Base-by-base conservation (phyloP, 1,140 invertebrate genomes). In the Drosophila ficusphila region DNA sequence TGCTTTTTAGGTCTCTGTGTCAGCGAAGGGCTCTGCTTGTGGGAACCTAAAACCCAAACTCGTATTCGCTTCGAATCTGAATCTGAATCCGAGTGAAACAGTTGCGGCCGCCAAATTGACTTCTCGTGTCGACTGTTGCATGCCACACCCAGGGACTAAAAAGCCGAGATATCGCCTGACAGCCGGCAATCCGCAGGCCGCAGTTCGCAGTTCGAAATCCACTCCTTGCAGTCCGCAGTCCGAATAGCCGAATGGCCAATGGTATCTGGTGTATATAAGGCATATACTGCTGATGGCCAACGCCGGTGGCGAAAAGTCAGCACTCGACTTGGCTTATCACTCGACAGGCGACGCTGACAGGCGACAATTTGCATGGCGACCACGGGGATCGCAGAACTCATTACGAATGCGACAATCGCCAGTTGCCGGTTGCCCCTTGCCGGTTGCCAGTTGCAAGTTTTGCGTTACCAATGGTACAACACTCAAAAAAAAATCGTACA, bases 341-440 rank as follows among this genome's bases (percentile, higher is more conserved):
- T 61, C 49, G 69, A 73, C 69, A 73, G 57, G 39, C 53, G 47
- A 39, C 41, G 25, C 54, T 72, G 56, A 72, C 68, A 72, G 54
- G 48, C 68, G 38, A 51, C 69, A 72, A 72, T 72, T 72, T 72
- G 69, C 69, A 72, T 72, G 68, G 54, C 47, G 27, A 42, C 64
- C 27, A 11, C 8, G 67, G 29, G 44, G 34, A 47, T 52, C 54
- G 41, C 18, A 46, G 23, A 70, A 69, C 81, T 85, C 81, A 85
- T 85, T 85, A 86, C 81, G 76, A 79, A 79, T 85, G 81, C 79
- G 46, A 76, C 76, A 53, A 60, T 46, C 48, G 53, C 44, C 68
- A 19, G 8, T 34, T 41, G 38, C n/a, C 51, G 33, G 49, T 67
- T 38, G 9, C 21, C 19, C 29, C 27, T 46, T 51, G 57, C 21